Conservation (phyloP, 1,140 invertebrate genomes). For the Drosophila parabipectinata region DNA sequence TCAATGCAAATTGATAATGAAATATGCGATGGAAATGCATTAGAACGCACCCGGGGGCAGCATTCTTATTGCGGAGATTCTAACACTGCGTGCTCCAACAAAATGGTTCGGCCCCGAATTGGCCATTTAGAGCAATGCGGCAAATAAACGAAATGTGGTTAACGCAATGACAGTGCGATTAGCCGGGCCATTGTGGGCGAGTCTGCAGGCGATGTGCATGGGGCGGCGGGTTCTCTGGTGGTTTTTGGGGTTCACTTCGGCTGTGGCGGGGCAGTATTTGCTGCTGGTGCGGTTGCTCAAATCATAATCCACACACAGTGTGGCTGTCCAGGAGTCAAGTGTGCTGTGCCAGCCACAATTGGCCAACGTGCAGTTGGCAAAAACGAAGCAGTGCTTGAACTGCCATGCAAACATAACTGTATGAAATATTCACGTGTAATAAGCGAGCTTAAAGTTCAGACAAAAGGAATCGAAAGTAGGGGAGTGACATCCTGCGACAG, state of each 20-base stretch:
- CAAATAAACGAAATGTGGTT: conserved; percentile 48
- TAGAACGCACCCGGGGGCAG: conserved; percentile 6
- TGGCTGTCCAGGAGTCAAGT: conserved; percentile 29
- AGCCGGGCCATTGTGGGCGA: conserved; percentile 32
- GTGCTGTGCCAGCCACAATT: conserved; percentile 20
- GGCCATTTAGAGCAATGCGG: conserved; percentile 45
- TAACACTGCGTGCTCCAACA: conserved; percentile 8
- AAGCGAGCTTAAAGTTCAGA: background rate
- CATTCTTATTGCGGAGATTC: conserved; percentile 24
- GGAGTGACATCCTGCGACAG: background rate
- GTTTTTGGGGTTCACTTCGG: background rate
- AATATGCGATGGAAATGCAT: conserved; percentile 40
- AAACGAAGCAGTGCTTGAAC: conserved; percentile 1
- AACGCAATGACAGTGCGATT: conserved; percentile 49
- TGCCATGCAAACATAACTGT: background rate
- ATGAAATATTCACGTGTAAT: conserved; percentile 17
- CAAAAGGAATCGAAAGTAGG: background rate
- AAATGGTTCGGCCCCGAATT: background rate
- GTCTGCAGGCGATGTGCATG: conserved; percentile 7
- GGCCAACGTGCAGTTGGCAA: background rate
- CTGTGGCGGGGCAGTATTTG: background rate
- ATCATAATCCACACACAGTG: conserved; percentile 25
- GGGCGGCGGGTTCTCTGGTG: background rate
- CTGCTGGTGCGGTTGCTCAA: conserved; percentile 33
- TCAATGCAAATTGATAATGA: conserved; percentile 48